Evolutionary conservation across 2,797 vertebrate genomes (phyloP), one percentile per base, ranked within the genome.

Genomic region (Coendou prehensilis): DNA sequence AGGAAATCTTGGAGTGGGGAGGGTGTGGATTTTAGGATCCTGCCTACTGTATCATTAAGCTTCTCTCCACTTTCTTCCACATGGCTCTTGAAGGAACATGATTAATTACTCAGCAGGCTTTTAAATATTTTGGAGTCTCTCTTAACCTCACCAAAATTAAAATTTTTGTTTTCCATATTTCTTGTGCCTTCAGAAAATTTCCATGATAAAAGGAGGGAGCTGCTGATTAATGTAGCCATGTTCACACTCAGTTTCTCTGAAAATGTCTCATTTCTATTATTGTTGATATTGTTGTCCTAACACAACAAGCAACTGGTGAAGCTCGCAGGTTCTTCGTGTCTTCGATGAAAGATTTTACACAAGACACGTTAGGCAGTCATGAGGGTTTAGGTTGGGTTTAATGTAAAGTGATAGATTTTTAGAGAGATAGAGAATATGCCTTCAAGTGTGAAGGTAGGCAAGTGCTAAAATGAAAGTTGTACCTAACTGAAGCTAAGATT

Each of bases 241-340:
- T 84, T 89, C 47, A 45, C 41, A 56, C 41, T 69, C 64, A 22
- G n/a, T 41, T 23, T 45, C 69, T 45, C 11, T 82, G 67, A 50
- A 96, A 85, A 23, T 59, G 90, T 93, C 79, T 91, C 64, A 91
- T 71, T 76, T 76, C 14, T 76, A 93, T 18, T 52, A 64, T 56
- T 87, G 84, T 91, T 93, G 28, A 79, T 52, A 8, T 1, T 9
- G 15, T 50, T 76, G 75, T 45, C 5, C 41, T 28, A 76, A 28
- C 14, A 30, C 2, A 2, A 75, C 14, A 76, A 47, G 45, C 0
- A 10, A 50, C 45, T 76, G 45, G 45, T 6, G 7, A 30, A 30
- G 3, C 47, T 76, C 47, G 11, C 23, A 47, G 28, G 3, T 50
- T 50, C 26, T 76, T 50, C 17, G 45, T 50, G 23, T 76, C 45